phyloP scores from a whole-genome alignment of 2,888 invertebrate species.

The Chamaedrilus cognettii region DNA sequence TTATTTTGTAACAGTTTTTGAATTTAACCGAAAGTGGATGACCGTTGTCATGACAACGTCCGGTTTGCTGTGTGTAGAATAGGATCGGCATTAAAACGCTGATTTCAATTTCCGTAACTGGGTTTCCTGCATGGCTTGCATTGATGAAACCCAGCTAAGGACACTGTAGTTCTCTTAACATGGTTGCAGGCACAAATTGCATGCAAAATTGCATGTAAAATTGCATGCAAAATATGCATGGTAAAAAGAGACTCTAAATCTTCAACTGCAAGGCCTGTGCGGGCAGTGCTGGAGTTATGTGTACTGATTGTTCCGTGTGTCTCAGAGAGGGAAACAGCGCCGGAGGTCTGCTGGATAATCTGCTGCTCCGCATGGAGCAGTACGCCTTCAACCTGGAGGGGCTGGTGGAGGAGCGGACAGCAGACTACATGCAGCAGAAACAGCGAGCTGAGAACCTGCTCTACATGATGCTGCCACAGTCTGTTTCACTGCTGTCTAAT shows the following conservation, averaged over 20 bases:
- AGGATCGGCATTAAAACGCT: no score
- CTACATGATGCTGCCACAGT: constrained; percentile 94
- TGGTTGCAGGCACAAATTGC: neutral
- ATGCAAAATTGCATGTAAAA: no score
- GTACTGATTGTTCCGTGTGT: neutral
- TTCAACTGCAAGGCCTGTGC: constrained; percentile 61
- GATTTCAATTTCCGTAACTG: no score
- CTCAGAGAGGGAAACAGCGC: constrained; percentile 53
- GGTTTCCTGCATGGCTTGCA: no score
- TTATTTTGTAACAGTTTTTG: no score
- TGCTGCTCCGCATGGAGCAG: constrained; percentile 94
- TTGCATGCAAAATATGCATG: no score
- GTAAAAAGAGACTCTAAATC: neutral
- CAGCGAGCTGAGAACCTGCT: constrained; percentile 95
- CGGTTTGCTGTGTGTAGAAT: no score
- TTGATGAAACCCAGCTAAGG: no score
- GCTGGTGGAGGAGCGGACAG: constrained; percentile 93
- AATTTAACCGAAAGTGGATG: no score
- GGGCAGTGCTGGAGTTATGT: constrained; percentile 45
- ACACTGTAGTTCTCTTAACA: no score
- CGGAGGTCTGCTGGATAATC: constrained; percentile 88
- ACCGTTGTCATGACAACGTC: no score
- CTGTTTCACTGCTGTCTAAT: neutral
- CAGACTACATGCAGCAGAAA: constrained; percentile 97
- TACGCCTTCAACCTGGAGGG: constrained; percentile 98